Base-by-base conservation (phyloP, 2,888 invertebrate genomes). In the Lepidocyrtinus sp. region DNA sequence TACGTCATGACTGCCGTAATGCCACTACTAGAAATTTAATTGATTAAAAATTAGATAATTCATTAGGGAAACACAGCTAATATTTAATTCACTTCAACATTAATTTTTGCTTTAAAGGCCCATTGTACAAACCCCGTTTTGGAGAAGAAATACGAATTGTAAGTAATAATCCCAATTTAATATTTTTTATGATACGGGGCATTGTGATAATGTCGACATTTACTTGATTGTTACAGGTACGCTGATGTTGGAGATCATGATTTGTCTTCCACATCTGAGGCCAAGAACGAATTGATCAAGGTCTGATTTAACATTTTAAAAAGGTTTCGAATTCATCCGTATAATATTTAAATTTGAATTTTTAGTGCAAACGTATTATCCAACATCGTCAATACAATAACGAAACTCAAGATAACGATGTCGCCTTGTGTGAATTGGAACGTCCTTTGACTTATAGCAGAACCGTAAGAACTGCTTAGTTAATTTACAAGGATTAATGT, bases 1-100 rank as follows among this genome's bases (percentile, higher is more conserved):
- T 85, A 72, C 72, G 55, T 86, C 55, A 19, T 85, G 62, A 86
- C 86, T 5, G 85, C 84, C 17, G 45, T 63, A n/a, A n/a, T n/a
- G 67, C n/a, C 17, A n/a, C n/a, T n/a, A n/a, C n/a, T n/a, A n/a
- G n/a, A n/a, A n/a, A n/a, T n/a, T n/a, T n/a, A n/a, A n/a, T n/a
- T n/a, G n/a, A n/a, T n/a, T n/a, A n/a, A n/a, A n/a, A n/a, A n/a
- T n/a, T n/a, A n/a, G n/a, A n/a, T n/a, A n/a, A n/a, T n/a, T n/a
- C n/a, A n/a, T n/a, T n/a, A n/a, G n/a, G n/a, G n/a, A n/a, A n/a
- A n/a, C n/a, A n/a, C n/a, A n/a, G n/a, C n/a, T n/a, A n/a, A n/a
- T n/a, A n/a, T n/a, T 27, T 22, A 63, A 19, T 21, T 63, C 15
- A 25, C 50, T 15, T 45, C 21, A 19, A 59, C 2, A 12, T 5